Conservation (phyloP, 37 sponge, comb jelly and placozoan genomes). For the Agelas oroides region DNA sequence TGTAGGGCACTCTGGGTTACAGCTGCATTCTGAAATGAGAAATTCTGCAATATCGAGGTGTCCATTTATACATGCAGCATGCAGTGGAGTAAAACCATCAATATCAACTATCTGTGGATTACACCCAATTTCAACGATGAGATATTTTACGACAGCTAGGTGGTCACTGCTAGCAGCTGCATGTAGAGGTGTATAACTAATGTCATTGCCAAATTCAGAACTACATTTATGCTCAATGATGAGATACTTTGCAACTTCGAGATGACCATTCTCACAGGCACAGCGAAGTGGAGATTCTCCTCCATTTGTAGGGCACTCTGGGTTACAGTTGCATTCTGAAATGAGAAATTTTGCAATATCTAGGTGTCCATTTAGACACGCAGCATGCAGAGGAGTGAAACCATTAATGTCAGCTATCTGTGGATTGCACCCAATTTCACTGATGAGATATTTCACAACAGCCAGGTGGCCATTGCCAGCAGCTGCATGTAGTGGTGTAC, state of each 20-base stretch:
- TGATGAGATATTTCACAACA: conserved; percentile 1
- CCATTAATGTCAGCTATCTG: background rate
- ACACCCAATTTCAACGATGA: too few relatives aligned
- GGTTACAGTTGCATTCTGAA: background rate
- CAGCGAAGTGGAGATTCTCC: background rate
- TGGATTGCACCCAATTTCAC: conserved; percentile 11
- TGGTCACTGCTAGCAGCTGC: too few relatives aligned
- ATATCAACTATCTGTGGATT: too few relatives aligned
- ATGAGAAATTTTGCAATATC: background rate
- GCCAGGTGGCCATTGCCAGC: background rate
- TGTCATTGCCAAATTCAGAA: too few relatives aligned
- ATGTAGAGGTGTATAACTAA: background rate
- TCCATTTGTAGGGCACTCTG: too few relatives aligned
- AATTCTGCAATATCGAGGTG: background rate
- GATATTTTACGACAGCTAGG: too few relatives aligned
- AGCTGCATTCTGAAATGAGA: too few relatives aligned
- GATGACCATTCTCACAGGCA: background rate
- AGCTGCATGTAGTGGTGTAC: conserved; percentile 19
- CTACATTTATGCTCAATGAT: too few relatives aligned
- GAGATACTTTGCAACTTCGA: too few relatives aligned
- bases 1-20: too few relatives aligned
- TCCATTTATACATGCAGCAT: background rate
- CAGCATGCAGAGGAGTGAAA: background rate
- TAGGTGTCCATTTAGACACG: background rate
- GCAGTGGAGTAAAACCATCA: too few relatives aligned